Base-by-base conservation (phyloP, 1,140 invertebrate genomes). In the Drosophila sp. region DNA sequence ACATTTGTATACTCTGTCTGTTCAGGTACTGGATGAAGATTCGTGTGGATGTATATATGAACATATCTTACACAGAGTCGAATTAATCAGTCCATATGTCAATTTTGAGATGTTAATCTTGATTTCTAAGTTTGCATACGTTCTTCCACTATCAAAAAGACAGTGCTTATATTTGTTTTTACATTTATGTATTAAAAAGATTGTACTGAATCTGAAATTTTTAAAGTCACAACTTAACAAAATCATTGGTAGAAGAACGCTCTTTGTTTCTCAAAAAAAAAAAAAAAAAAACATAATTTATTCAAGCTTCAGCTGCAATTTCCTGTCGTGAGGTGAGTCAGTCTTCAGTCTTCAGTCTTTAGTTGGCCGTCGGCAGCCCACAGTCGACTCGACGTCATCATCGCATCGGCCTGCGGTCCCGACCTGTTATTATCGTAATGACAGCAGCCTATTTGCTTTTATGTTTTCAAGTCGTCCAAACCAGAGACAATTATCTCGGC, bases 371-470 rank as follows among this genome's bases (percentile, higher is more conserved):
- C 57, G 56, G 32, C 48, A 58, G 36, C 16, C 58, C 29, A 43
- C 43, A 56, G 50, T 72, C 67, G 46, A 7, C 38, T 59, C 53
- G 70, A 34, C 59, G 46, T 58, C 62, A 43, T 67, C 64, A 51
- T 46, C 48, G 32, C 54, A 54, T 14, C 29, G 62, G 66, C 73
- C 78, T 82, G 74, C 65, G 79, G 62, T 81, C 70, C 62, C 80
- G 80, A 82, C 80, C 80, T 82, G 79, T 82, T 82, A 82, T 82
- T 82, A 82, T 78, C 80, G 56, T 82, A 82, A 82, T 82, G 75
- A 81, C 79, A 80, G 80, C 71, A 82, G 79, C 79, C 75, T 82
- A 82, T 82, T 82, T 82, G 80, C 80, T 82, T 82, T 82, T 82
- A 81, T 82, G 80, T 83, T 82, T 78, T 82, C 62, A 65, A 82